Conservation (phyloP, 2,797 vertebrate genomes). For the Paramormyrops hopkinsi region DNA sequence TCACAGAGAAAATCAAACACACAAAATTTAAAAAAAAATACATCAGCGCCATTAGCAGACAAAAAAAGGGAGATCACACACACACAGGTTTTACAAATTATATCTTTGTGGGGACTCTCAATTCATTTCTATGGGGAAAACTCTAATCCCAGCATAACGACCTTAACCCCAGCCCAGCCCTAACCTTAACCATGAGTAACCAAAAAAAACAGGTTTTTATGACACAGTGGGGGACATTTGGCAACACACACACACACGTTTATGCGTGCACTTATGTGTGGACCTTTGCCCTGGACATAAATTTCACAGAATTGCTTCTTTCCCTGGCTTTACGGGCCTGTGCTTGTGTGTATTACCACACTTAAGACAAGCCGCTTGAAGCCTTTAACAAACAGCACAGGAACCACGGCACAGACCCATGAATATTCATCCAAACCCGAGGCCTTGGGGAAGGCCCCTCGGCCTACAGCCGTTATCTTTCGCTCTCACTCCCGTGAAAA, state of each 20-base stretch:
- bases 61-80: not conserved
- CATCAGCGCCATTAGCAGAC: not conserved
- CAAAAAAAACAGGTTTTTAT: not conserved
- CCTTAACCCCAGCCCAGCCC: no score
- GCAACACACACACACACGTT: not conserved
- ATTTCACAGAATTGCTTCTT: not conserved
- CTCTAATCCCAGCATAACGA: no score
- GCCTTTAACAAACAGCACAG: constrained; percentile 45
- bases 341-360: not conserved
- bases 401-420: constrained; percentile 52
- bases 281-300: not conserved
- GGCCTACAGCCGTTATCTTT: constrained; percentile 52
- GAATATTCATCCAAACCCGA: constrained; percentile 52
- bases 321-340: not conserved
- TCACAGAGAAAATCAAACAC: not conserved
- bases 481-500: constrained; percentile 32
- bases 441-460: constrained; percentile 49
- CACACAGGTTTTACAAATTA: no score
- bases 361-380: constrained; percentile 42
- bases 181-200: no score
- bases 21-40: not conserved
- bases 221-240: not conserved
- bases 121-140: no score
- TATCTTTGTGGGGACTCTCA: not conserved
- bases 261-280: not conserved